Conservation (phyloP, 2,113 vertebrate species). For the Heterotis niloticus region DNA sequence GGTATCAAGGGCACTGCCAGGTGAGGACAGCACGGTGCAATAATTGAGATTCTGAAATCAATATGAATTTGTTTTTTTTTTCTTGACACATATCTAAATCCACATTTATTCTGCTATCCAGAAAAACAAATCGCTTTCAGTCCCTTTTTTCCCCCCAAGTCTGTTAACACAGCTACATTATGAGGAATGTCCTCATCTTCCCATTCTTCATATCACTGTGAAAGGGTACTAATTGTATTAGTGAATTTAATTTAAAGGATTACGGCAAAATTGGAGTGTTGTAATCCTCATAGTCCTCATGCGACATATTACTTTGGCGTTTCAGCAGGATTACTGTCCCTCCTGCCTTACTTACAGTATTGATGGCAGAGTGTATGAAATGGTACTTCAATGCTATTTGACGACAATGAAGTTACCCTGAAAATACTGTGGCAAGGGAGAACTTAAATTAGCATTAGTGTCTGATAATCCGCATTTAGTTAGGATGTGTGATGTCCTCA, state of each 20-base stretch:
- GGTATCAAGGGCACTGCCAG: constrained; percentile 40
- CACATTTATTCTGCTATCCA: constrained; percentile 25
- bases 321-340: constrained; percentile 37
- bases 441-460: background rate
- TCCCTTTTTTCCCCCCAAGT: background rate
- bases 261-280: constrained; percentile 38
- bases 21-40: constrained; percentile 27
- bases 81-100: constrained; percentile 25
- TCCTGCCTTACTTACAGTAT: background rate
- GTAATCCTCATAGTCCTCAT: constrained; percentile 44
- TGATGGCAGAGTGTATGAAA: background rate
- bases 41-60: constrained; percentile 48
- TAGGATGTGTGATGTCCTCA: constrained; percentile 11
- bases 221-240: constrained; percentile 46
- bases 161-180: constrained; percentile 26
- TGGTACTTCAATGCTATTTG: background rate
- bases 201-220: constrained; percentile 16
- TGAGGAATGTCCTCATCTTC: constrained; percentile 19
- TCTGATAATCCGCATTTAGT: background rate
- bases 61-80: constrained; percentile 26
- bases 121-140: constrained; percentile 6
- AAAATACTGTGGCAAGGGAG: constrained; percentile 21
- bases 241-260: constrained; percentile 51
- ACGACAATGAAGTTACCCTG: constrained; percentile 5
- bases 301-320: constrained; percentile 34